Evolutionary conservation across 2,888 invertebrate genomes (phyloP).

Genomic region (Muschampia plurimacula): DNA sequence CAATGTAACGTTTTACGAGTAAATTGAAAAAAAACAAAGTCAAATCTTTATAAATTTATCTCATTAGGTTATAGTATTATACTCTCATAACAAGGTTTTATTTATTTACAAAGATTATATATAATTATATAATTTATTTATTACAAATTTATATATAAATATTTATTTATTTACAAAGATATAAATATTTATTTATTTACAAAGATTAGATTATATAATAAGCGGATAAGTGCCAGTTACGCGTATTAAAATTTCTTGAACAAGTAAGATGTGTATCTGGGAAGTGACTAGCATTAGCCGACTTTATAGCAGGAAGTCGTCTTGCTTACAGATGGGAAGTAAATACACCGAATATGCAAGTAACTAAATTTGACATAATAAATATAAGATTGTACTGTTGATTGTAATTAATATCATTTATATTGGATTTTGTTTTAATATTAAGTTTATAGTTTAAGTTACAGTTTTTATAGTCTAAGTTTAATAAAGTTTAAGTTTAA

Average conservation of each 20-base stretch:
- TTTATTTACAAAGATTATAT: neutral
- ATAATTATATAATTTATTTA: no score
- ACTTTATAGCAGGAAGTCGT: conserved; percentile 23
- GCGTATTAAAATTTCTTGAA: conserved; percentile 16
- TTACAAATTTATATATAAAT: no score
- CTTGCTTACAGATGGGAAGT: neutral
- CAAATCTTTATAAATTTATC: neutral
- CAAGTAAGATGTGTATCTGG: conserved; percentile 24
- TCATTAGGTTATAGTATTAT: neutral
- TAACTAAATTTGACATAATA: no score
- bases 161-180: neutral
- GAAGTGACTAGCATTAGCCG: conserved; percentile 28
- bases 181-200: neutral
- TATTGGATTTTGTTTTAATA: no score
- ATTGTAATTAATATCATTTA: no score
- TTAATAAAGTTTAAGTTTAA: neutral
- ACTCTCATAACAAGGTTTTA: neutral
- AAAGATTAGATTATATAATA: conserved; percentile 12
- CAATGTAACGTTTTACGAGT: neutral
- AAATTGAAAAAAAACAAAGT: neutral
- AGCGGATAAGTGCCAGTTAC: conserved; percentile 8
- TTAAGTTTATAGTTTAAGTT: no score
- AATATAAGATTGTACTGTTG: no score
- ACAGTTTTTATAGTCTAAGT: no score
- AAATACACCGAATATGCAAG: neutral